These are phyloP conservation scores for Fratercula arctica DNA, from an alignment of 2,797 vertebrate species.

Conservation along the genomic window DNA sequence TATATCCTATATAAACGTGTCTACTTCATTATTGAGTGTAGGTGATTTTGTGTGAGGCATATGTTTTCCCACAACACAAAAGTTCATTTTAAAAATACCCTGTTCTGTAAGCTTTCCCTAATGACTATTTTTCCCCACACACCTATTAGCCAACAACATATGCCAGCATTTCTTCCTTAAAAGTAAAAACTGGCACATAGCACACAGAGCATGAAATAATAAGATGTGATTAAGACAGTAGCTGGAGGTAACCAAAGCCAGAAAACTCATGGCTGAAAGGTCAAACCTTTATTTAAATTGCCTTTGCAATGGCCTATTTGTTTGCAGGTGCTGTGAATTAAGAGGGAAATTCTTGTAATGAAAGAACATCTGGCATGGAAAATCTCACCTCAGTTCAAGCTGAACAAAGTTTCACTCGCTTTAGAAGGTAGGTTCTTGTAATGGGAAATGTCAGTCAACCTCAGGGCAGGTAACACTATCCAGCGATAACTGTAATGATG, in stretches of 20 bases:
- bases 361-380: neutral
- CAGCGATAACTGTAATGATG: neutral
- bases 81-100: slow-evolving; percentile 57
- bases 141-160: slow-evolving; percentile 14
- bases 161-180: slow-evolving; percentile 40
- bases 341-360: neutral
- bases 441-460: neutral
- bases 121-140: neutral
- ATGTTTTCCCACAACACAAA: slow-evolving; percentile 44
- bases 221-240: slow-evolving; percentile 14
- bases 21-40: neutral
- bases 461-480: neutral
- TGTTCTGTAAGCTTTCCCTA: slow-evolving; percentile 7
- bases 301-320: neutral
- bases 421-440: neutral
- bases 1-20: neutral
- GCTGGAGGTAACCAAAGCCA: neutral
- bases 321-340: neutral
- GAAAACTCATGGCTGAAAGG: slow-evolving; percentile 11
- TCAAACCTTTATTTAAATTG: neutral
- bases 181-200: neutral
- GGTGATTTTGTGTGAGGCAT: neutral
- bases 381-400: neutral
- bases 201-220: neutral
- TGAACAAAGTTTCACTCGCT: neutral